A percentile compares a stretch with the other conserved stretches of the same genome.
Evolutionary conservation across 2,888 invertebrate species (phyloP).

Genomic region (Scaptomyza tumidula): DNA sequence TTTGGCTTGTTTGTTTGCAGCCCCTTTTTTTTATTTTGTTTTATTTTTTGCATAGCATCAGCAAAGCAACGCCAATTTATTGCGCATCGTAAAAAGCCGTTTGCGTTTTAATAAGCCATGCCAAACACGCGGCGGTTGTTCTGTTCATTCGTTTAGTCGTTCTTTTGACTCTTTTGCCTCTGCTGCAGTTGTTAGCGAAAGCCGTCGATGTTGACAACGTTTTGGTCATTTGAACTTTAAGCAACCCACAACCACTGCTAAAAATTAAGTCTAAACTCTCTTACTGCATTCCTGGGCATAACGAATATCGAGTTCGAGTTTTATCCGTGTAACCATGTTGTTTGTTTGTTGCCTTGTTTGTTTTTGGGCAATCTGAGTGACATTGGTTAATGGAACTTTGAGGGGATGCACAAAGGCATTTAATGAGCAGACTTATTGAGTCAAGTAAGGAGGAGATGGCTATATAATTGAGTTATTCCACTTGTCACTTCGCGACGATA

Average conservation of each 20-base stretch:
- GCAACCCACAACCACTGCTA: constrained; percentile 13
- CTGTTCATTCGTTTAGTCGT: constrained; percentile 46
- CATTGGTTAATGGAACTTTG: constrained; percentile 51
- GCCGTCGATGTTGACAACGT: constrained; percentile 65
- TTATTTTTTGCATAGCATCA: constrained; percentile 54
- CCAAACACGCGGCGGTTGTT: constrained; percentile 69
- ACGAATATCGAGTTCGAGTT: constrained; percentile 50
- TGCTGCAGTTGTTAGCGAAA: constrained; percentile 55
- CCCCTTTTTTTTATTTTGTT: constrained; percentile 28
- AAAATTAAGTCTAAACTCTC: constrained; percentile 24
- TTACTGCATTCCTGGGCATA: constrained; percentile 57
- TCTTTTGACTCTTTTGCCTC: background rate
- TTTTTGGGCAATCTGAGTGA: constrained; percentile 59
- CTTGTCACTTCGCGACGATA: background rate
- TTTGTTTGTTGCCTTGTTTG: background rate
- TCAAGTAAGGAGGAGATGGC: constrained; percentile 4
- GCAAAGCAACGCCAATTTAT: constrained; percentile 70
- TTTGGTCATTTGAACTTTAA: constrained; percentile 46
- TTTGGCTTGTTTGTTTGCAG: constrained; percentile 56
- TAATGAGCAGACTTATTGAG: constrained; percentile 20
- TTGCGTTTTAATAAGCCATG: constrained; percentile 81
- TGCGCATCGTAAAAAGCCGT: constrained; percentile 77
- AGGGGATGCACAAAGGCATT: constrained; percentile 28
- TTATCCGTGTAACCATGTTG: constrained; percentile 26
- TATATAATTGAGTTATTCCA: constrained; percentile 4